Base-by-base conservation (phyloP, 2,888 invertebrate species). In the Dione juno region DNA sequence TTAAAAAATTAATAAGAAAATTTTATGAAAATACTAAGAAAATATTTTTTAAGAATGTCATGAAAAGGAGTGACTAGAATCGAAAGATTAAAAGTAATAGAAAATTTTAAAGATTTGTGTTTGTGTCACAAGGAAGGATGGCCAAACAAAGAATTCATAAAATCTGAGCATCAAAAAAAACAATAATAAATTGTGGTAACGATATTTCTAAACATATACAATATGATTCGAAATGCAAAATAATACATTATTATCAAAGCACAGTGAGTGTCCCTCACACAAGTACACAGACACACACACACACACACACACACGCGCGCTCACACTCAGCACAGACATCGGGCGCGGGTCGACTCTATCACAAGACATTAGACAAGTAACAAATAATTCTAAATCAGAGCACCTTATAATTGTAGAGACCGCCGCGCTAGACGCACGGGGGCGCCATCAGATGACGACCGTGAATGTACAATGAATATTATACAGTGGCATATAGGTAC, bases 321-420 rank as follows among this genome's bases (percentile, higher is more conserved):
- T 6, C 21, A 28, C 21, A 11, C 28, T 11, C 21, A 11, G 13
- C n/a, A 28, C 21, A 11, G 13, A 13, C 53, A 53, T 21, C 89
- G 91, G 92, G 90, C 90, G 88, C 88, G 81, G 84, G 86, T 86
- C 48, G 87, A 88, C 79, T 81, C 85, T 89, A 91, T 91, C 92
- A 91, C 91, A 90, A 88, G 88, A 88, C 85, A 85, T 28, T 19
- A 19, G 19, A 50, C 50, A 16, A 86, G 86, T 86, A 88, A 86
- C 85, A 85, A 88, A 88, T 90, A 88, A 88, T 88, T 87, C 90
- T 92, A 92, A 87, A 84, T 89, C 88, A 91, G 92, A 93, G 93
- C 93, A 93, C 93, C 93, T 93, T 92, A 92, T 90, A 92, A 93
- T 93, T 92, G 92, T 93, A 93, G 93, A 93, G 92, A 93, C 88